Conservation (phyloP, 2,797 vertebrate species). For the Sylvilagus floridanus region DNA sequence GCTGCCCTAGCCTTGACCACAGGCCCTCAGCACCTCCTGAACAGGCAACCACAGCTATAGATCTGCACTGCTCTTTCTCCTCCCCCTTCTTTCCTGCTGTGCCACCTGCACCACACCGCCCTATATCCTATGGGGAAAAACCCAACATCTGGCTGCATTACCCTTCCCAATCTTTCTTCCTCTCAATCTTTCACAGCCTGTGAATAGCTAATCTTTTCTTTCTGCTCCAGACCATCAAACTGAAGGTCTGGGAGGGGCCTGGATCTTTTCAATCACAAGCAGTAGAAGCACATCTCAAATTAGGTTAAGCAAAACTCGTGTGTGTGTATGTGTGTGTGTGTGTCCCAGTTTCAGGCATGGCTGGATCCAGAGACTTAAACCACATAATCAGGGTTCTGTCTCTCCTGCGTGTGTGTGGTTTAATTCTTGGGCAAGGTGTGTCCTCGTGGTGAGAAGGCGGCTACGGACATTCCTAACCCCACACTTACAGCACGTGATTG, state of each 20-base stretch:
- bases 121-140: background rate
- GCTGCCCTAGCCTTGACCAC: background rate
- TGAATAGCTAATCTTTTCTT: background rate
- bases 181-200: background rate
- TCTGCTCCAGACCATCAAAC: background rate
- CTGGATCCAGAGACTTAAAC: constrained; percentile 13
- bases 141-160: background rate
- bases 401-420: background rate
- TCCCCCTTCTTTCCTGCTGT: background rate
- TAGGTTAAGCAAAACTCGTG: background rate
- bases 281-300: background rate
- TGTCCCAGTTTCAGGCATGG: background rate
- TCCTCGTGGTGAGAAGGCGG: background rate
- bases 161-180: background rate
- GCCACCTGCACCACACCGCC: background rate
- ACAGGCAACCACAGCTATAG: too few species aligned
- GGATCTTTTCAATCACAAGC: background rate
- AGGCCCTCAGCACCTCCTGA: too few species aligned
- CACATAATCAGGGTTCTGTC: background rate
- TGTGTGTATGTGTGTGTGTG: background rate
- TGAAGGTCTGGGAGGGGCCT: background rate
- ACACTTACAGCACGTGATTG: background rate
- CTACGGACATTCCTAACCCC: background rate
- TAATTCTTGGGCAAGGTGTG: background rate
- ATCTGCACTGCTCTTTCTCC: background rate